Percentiles rank a stretch among this genome's conserved stretches.
Conservation (phyloP, 1,140 invertebrate genomes). For the Yoshiicerus persimilis region DNA sequence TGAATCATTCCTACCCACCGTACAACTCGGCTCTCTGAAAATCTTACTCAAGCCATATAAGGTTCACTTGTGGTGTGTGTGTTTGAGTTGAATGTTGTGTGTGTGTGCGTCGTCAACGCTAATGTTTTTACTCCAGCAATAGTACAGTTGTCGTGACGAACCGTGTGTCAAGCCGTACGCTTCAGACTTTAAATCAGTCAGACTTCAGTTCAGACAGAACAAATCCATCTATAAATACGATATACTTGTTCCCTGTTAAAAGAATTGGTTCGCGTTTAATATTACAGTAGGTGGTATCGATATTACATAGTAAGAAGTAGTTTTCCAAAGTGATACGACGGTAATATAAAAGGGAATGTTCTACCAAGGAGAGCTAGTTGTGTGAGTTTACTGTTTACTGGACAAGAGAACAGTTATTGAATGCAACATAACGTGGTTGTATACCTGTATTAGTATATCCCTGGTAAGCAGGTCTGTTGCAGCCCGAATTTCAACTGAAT, state of each 20-base stretch:
- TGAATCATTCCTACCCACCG: conserved; percentile 5
- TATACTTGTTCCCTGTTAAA: background rate
- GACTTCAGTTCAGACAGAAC: no score
- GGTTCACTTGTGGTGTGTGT: background rate
- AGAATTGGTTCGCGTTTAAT: background rate
- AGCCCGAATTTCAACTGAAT: conserved; percentile 1
- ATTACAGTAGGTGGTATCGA: background rate
- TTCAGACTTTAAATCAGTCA: background rate
- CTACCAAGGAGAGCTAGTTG: background rate
- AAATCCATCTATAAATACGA: background rate
- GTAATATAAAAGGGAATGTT: background rate
- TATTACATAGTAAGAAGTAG: background rate
- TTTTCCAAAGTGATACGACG: background rate
- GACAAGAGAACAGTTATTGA: background rate
- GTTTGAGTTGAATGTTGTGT: background rate
- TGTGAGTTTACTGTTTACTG: background rate
- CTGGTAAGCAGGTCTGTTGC: background rate
- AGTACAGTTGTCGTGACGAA: background rate
- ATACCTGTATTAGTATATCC: background rate
- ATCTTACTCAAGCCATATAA: background rate
- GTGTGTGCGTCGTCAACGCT: background rate
- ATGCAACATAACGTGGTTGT: background rate
- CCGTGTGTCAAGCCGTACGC: background rate
- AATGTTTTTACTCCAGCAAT: background rate
- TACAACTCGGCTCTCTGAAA: background rate